phyloP scores from a whole-genome alignment of 1,140 invertebrate genomes.

The Drosophila erecta region DNA sequence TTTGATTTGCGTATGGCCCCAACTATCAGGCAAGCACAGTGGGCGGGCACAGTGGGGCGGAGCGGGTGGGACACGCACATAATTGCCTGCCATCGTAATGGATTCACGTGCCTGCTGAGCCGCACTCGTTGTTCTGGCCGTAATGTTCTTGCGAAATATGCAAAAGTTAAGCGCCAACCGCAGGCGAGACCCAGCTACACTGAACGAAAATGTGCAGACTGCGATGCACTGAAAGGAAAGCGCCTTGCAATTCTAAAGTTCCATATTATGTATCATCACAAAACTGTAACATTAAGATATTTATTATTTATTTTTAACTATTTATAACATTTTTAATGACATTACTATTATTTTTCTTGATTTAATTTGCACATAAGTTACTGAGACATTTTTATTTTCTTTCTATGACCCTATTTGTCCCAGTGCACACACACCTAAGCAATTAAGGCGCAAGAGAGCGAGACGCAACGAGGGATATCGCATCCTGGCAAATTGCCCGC shows the following conservation, averaged over 20 bases:
- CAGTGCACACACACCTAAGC: constrained; percentile 35
- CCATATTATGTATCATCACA: too few relatives aligned
- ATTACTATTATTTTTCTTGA: too few relatives aligned
- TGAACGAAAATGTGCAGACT: not conserved
- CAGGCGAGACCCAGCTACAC: constrained; percentile 5
- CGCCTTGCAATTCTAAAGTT: too few relatives aligned
- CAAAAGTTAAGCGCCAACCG: constrained; percentile 54
- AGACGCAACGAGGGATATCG: constrained; percentile 18
- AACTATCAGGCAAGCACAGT: constrained; percentile 6
- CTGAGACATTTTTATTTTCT: not conserved
- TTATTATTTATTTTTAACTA: too few relatives aligned
- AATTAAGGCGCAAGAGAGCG: constrained; percentile 28
- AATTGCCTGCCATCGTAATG: constrained; percentile 78
- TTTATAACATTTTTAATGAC: too few relatives aligned
- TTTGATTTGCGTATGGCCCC: constrained; percentile 54
- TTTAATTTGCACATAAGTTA: too few relatives aligned
- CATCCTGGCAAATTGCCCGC: constrained; percentile 41
- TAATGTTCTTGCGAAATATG: constrained; percentile 39
- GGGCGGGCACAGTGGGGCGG: constrained; percentile 9
- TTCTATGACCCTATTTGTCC: not conserved
- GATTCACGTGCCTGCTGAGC: constrained; percentile 62
- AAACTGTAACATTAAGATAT: too few relatives aligned
- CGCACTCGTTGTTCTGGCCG: constrained; percentile 5
- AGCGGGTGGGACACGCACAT: constrained; percentile 65
- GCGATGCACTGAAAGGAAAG: not conserved